These are phyloP conservation scores for Vidua macroura DNA, from an alignment of 2,113 vertebrate species.

Conservation along the genomic window DNA sequence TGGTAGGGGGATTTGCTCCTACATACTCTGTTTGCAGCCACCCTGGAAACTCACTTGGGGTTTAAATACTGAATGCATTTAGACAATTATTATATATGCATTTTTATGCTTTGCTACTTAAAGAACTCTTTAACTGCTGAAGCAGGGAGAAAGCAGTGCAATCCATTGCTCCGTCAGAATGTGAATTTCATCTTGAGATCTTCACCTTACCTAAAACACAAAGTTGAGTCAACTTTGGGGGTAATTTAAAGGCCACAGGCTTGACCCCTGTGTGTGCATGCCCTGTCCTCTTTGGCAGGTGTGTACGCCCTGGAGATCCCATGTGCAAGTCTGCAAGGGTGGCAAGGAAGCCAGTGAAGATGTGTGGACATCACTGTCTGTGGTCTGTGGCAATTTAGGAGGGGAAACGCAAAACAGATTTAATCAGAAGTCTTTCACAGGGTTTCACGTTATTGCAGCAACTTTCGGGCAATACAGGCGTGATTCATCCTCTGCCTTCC, in stretches of 20 bases:
- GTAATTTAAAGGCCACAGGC: not conserved
- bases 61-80: not conserved
- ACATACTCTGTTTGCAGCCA: not conserved
- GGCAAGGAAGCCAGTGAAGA: not conserved
- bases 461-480: not conserved
- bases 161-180: not conserved
- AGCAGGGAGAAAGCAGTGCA: not conserved
- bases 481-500: not conserved
- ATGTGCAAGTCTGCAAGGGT: not conserved
- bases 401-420: not conserved
- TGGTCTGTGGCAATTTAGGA: not conserved
- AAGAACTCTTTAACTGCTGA: not conserved
- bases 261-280: not conserved
- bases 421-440: not conserved
- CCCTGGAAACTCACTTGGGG: not conserved
- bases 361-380: accelerated
- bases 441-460: not conserved
- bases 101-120: not conserved
- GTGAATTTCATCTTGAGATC: not conserved
- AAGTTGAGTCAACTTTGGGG: not conserved
- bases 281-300: not conserved
- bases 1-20: not conserved
- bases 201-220: not conserved
- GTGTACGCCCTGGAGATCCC: not conserved
- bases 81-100: not conserved